Evolutionary conservation across 2,888 invertebrate genomes (phyloP).

Genomic region (Drosophila setosimentum): DNA sequence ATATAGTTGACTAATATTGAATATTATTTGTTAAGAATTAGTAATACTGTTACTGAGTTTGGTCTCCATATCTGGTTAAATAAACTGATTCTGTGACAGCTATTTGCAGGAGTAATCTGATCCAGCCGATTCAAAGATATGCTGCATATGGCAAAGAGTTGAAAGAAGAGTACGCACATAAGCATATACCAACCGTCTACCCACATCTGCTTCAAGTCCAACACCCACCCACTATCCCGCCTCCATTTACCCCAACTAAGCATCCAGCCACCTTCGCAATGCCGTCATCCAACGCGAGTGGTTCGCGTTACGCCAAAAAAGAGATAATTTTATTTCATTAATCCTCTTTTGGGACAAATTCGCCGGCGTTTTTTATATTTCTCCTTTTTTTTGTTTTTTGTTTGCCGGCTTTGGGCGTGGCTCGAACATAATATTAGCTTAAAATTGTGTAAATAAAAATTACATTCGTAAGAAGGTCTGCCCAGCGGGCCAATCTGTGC

Average conservation of each 20-base stretch:
- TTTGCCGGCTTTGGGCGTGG: constrained; percentile 64
- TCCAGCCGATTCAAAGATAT: neutral
- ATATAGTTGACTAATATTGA: neutral
- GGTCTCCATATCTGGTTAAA: neutral
- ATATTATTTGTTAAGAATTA: neutral
- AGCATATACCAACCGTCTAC: neutral
- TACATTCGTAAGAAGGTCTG: constrained; percentile 77
- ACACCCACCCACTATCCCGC: neutral
- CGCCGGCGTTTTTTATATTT: constrained; percentile 44
- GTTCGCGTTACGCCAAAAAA: constrained; percentile 74
- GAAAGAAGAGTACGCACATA: neutral
- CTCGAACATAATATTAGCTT: constrained; percentile 78
- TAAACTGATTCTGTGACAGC: neutral
- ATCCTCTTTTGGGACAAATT: constrained; percentile 84
- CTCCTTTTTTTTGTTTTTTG: constrained; percentile 24
- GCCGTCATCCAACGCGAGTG: constrained; percentile 30
- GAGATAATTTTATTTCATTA: constrained; percentile 84
- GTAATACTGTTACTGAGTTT: neutral
- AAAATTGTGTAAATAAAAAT: constrained; percentile 81
- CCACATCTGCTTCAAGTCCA: neutral
- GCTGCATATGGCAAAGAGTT: neutral
- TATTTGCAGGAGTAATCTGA: too few species aligned
- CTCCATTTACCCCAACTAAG: neutral
- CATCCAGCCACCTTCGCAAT: constrained; percentile 6
- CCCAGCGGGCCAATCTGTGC: constrained; percentile 22